Evolutionary conservation across 2,797 vertebrate genomes (phyloP), one percentile per base, ranked within the genome.

Genomic region (Danio kyathit): DNA sequence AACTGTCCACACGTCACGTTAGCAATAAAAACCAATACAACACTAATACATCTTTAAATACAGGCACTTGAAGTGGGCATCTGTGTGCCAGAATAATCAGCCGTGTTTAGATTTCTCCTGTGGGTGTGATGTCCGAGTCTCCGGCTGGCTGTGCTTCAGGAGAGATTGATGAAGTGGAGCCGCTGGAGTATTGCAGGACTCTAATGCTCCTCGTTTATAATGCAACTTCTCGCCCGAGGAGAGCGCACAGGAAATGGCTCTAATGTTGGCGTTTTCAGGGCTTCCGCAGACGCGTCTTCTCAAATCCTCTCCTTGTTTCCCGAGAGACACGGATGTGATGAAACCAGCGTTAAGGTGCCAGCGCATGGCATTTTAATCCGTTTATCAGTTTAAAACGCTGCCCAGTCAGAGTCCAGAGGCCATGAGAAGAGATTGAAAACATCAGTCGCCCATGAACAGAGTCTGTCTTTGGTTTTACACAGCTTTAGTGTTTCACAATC

Each of bases 321-420:
- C 6, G 2, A 43, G 44, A 76, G 74, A 64, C 48, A 71, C 54
- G 17, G 29, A 71, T 60, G 19, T 17, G 65, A 61, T 51, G 21
- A 60, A 76, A 44, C 12, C 3, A 4, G 9, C n/a, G 0, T 60
- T 19, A 61, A 51, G 38, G 16, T 63, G 17, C 59, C 17, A 12
- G 7, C 1, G 0, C 6, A 17, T 13, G 43, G 14, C 19, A 49
- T 54, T 72, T 8, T 11, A 64, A 63, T 44, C 46, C 5, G 0
- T 61, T 61, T 79, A 44, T 52, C 76, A 52, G 7, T 70, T 61
- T 60, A 29, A 71, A 51, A 61, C 11, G 57, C 29, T 70, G 48
- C 7, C 4, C 14, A 49, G 29, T 63, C 7, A 17, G 0, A 46
- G 59, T 64, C 73, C 48, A 71, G 48, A 40, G 65, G 46, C 66